Conservation (phyloP, 2,888 invertebrate species). For the Cosmia trapezina region DNA sequence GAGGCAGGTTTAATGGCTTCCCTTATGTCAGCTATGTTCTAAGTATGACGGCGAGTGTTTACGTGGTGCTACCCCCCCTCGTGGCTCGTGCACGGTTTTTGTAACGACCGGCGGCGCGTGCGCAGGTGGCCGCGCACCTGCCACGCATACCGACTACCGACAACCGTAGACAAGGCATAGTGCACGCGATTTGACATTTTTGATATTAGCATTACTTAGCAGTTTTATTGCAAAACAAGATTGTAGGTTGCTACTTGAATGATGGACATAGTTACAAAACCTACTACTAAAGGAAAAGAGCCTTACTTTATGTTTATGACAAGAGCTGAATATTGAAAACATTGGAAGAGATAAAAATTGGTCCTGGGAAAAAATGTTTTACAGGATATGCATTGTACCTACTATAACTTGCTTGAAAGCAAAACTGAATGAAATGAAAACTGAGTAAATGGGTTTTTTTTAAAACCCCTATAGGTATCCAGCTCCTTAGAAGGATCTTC, state of each 20-base stretch:
- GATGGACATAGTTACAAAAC: not conserved
- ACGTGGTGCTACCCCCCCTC: constrained; percentile 70
- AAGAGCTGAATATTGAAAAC: not conserved
- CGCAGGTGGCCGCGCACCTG: constrained; percentile 90
- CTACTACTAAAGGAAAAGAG: not conserved
- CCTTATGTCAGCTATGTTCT: constrained; percentile 74
- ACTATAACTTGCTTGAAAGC: not conserved
- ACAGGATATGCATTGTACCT: not conserved
- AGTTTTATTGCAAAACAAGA: constrained; percentile 11
- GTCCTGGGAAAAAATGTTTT: not conserved
- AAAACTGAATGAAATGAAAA: not conserved
- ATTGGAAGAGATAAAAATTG: not conserved
- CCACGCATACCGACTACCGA: constrained; percentile 81
- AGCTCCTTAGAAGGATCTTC: not conserved
- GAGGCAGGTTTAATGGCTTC: constrained; percentile 80
- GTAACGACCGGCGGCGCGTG: constrained; percentile 86
- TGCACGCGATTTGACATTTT: constrained; percentile 76
- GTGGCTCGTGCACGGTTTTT: constrained; percentile 81
- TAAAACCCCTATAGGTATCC: too few relatives aligned
- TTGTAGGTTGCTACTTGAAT: not conserved
- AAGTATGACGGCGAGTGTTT: constrained; percentile 71
- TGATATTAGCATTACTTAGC: constrained; percentile 34
- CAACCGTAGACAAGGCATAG: constrained; percentile 81
- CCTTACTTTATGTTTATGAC: not conserved
- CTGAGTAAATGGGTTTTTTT: not conserved